Percentiles rank a stretch among this genome's conserved stretches.
These are phyloP conservation scores for Spodoptera littoralis DNA, from an alignment of 2,888 invertebrate species.

Conservation along the genomic window DNA sequence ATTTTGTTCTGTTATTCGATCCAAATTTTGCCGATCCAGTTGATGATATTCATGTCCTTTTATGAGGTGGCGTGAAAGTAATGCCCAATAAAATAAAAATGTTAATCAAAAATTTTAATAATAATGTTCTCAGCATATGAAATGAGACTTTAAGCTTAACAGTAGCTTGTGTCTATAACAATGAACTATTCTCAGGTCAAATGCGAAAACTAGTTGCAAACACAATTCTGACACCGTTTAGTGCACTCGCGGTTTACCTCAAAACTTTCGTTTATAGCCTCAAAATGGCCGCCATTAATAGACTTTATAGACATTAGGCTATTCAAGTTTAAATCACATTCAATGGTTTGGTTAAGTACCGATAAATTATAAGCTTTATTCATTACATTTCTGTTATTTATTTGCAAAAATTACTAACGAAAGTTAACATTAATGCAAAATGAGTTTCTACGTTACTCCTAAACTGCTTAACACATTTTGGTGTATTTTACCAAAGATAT, in stretches of 20 bases:
- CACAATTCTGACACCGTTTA: conserved; percentile 38
- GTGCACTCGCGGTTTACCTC: conserved; percentile 27
- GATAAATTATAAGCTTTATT: conserved; percentile 16
- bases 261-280: conserved; percentile 46
- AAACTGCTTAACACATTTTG: conserved; percentile 3
- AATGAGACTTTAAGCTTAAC: too few relatives aligned
- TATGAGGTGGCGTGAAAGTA: too few relatives aligned
- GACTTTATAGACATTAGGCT: conserved; percentile 31
- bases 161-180: too few relatives aligned
- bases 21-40: too few relatives aligned
- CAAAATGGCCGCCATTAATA: conserved; percentile 26
- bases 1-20: too few relatives aligned
- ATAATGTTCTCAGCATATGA: too few relatives aligned
- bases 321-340: conserved; percentile 37
- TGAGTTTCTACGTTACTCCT: too few relatives aligned
- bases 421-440: too few relatives aligned
- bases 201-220: conserved; percentile 18
- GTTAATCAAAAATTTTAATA: too few relatives aligned
- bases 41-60: too few relatives aligned
- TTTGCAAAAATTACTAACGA: conserved; percentile 3
- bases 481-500: neutral
- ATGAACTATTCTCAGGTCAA: too few relatives aligned
- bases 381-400: conserved; percentile 1
- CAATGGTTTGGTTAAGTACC: conserved; percentile 29
- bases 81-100: too few relatives aligned